Evolutionary conservation across 2,888 invertebrate species (phyloP).

Genomic region (Myopa testacea): DNA sequence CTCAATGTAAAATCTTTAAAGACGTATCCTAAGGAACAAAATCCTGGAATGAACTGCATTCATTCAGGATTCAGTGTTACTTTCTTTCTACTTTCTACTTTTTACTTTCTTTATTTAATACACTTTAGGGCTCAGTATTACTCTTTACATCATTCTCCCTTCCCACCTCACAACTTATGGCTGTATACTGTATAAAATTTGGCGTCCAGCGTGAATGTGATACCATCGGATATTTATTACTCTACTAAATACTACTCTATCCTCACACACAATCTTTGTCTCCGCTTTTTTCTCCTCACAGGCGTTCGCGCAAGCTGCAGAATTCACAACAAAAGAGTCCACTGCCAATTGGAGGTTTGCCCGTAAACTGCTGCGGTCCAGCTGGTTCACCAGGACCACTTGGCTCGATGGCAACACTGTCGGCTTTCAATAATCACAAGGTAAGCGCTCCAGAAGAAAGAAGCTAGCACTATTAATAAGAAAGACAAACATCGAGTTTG

Average conservation of each 20-base stretch:
- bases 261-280: neutral
- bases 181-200: constrained; percentile 7
- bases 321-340: constrained; percentile 76
- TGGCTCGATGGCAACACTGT: constrained; percentile 84
- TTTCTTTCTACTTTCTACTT: too few species aligned
- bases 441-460: constrained; percentile 66
- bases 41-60: too few species aligned
- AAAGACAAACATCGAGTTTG: neutral
- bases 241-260: constrained; percentile 22
- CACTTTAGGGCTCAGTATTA: too few species aligned
- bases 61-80: too few species aligned
- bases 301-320: constrained; percentile 83
- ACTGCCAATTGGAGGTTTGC: constrained; percentile 78
- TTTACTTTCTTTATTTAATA: too few species aligned
- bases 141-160: too few species aligned
- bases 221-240: constrained; percentile 35
- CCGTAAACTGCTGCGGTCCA: constrained; percentile 84
- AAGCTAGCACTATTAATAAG: neutral
- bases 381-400: constrained; percentile 85
- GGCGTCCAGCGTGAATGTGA: constrained; percentile 21
- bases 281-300: constrained; percentile 50
- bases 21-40: too few species aligned
- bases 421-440: constrained; percentile 86
- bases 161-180: constrained; percentile 5
- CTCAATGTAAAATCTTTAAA: too few species aligned